Conservation (phyloP, 2,797 vertebrate species). For the Parotocinclus haroldoi region DNA sequence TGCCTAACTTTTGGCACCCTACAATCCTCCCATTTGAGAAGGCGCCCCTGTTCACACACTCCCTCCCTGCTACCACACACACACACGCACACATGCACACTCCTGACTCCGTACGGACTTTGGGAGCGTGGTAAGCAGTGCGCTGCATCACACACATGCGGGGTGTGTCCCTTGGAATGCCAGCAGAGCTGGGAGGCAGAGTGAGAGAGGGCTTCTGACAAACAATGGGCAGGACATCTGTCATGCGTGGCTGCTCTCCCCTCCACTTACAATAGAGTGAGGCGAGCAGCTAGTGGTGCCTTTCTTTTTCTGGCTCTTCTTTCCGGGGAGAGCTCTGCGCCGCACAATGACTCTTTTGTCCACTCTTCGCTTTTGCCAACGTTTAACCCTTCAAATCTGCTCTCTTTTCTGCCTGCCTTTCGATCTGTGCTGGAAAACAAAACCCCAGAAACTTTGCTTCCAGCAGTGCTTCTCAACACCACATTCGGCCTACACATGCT, state of each 20-base stretch:
- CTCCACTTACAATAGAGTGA: slow-evolving; percentile 70
- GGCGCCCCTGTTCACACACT: slow-evolving; percentile 48
- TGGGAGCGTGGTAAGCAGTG: slow-evolving; percentile 31
- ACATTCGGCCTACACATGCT: slow-evolving; percentile 37
- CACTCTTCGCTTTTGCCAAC: slow-evolving; percentile 67
- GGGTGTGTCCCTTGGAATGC: slow-evolving; percentile 65
- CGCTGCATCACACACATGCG: slow-evolving; percentile 41
- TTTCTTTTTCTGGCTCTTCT: slow-evolving; percentile 75
- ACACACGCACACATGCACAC: slow-evolving; percentile 1
- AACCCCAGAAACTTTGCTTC: slow-evolving; percentile 44
- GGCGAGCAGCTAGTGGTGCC: slow-evolving; percentile 71
- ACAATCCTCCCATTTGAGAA: slow-evolving; percentile 41
- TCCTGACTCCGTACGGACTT: slow-evolving; percentile 32
- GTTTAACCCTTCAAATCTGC: slow-evolving; percentile 73
- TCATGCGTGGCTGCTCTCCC: slow-evolving; percentile 78
- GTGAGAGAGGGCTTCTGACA: slow-evolving; percentile 67
- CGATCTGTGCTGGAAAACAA: slow-evolving; percentile 60
- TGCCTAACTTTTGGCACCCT: slow-evolving; percentile 48
- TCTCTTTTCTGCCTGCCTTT: slow-evolving; percentile 67
- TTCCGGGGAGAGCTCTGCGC: slow-evolving; percentile 74
- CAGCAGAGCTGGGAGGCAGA: slow-evolving; percentile 67
- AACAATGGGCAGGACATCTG: slow-evolving; percentile 79
- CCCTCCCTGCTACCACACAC: slow-evolving; percentile 30
- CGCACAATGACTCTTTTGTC: slow-evolving; percentile 76
- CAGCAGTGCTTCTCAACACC: slow-evolving; percentile 10